These are phyloP conservation scores for Datnioides undecimradiatus DNA, from an alignment of 2,113 vertebrate genomes.

Conservation along the genomic window DNA sequence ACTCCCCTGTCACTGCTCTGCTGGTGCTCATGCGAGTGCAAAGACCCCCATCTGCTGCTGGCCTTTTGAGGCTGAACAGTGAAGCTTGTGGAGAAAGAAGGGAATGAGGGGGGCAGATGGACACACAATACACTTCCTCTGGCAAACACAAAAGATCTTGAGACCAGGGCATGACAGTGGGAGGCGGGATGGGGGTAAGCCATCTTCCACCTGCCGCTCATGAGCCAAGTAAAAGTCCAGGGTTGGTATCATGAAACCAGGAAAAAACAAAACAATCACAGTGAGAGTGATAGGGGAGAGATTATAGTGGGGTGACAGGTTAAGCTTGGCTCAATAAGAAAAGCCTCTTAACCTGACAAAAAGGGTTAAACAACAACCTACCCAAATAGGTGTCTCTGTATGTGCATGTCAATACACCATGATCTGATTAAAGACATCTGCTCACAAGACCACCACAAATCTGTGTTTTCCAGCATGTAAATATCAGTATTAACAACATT, in stretches of 20 bases:
- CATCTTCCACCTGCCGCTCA: conserved; percentile 63
- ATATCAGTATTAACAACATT: neutral
- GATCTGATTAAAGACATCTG: conserved; percentile 72
- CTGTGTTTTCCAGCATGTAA: neutral
- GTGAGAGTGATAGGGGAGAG: neutral
- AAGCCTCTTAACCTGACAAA: conserved; percentile 41
- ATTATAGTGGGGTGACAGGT: conserved; percentile 16
- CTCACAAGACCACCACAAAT: conserved; percentile 18
- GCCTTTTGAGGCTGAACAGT: conserved; percentile 65
- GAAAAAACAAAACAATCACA: neutral
- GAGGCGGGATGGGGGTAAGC: conserved; percentile 25
- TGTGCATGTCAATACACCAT: conserved; percentile 36
- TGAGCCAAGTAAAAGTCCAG: neutral
- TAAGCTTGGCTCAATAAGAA: conserved; percentile 31
- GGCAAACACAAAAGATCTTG: conserved; percentile 56
- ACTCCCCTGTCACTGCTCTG: conserved; percentile 42
- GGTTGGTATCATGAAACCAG: neutral
- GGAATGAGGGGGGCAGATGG: conserved; percentile 71
- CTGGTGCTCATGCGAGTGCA: conserved; percentile 32
- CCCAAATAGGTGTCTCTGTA: neutral
- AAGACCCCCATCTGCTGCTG: conserved; percentile 64
- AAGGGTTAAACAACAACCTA: conserved; percentile 39
- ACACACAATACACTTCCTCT: conserved; percentile 69
- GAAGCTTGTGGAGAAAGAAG: conserved; percentile 40
- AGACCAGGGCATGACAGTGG: conserved; percentile 22